Base-by-base conservation (phyloP, 2,797 vertebrate genomes). In the Leontopithecus rosalia region DNA sequence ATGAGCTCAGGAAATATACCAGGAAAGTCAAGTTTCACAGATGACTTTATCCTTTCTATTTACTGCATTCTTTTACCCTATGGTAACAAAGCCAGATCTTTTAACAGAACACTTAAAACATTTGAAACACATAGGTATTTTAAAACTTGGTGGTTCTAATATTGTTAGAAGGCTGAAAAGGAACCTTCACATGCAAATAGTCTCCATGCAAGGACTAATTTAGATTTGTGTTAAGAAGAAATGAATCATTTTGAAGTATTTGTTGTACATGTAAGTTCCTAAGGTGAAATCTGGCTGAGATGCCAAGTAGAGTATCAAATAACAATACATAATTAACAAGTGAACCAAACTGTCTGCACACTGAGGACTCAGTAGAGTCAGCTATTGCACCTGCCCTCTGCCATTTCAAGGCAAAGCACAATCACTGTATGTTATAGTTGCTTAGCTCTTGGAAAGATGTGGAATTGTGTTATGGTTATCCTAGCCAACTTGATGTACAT, bases 221-320 rank as follows among this genome's bases (percentile, higher is more conserved):
- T 90, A 89, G 70, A 88, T 97, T 80, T 96, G 77, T 90, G 48
- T 24, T 76, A 85, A 92, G 79, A 96, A 70, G 55, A 93, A 94
- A 97, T 90, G 77, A 87, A 88, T 87, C 57, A 81, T 88, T 97
- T 48, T 94, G 24, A 88, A 92, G 43, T 55, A 90, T 52, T 67
- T 93, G 91, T 58, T 90, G 61, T 55, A 79, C 58, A 80, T 26
- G 24, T 73, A 90, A 92, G 70, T 80, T 91, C 41, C 82, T 77
- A 81, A 87, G 82, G 39, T 90, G 86, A 94, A 90, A 67, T 86
- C 19, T 95, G 83, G 92, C 70, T 82, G 82, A 86, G 64, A 82
- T 26, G 58, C 43, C 33, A 90, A 79, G 39, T 41, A 87, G 50
- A 70, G 80, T 57, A 95, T 70, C 46, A 86, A 81, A 90, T 41